Percentiles rank a stretch among this genome's conserved stretches.
These are phyloP conservation scores for Athalia circularis DNA, from an alignment of 2,888 invertebrate species.

Conservation along the genomic window DNA sequence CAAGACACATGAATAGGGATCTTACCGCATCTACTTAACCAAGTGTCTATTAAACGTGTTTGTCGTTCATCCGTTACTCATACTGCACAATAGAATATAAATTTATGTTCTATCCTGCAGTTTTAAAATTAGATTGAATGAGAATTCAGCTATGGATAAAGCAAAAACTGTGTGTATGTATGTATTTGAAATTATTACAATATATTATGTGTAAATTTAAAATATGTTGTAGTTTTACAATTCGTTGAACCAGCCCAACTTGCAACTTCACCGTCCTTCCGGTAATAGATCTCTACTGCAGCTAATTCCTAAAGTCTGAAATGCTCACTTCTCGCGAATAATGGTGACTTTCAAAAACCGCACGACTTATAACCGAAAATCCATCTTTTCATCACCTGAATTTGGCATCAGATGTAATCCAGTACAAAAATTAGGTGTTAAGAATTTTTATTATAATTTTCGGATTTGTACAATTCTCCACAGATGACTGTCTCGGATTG, in stretches of 20 bases:
- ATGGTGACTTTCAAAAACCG: too few species aligned
- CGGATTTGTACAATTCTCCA: slow-evolving; percentile 27
- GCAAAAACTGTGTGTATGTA: slow-evolving; percentile 27
- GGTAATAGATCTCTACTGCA: too few species aligned
- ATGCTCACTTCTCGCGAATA: too few species aligned
- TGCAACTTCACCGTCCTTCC: too few species aligned
- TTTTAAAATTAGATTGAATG: slow-evolving; percentile 18
- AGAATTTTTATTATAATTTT: slow-evolving; percentile 18
- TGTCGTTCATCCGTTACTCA: slow-evolving; percentile 30
- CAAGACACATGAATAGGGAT: slow-evolving; percentile 30
- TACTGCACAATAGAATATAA: slow-evolving; percentile 12
- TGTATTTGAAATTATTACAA: slow-evolving; percentile 37
- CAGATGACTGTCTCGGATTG: slow-evolving; percentile 5
- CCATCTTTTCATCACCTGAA: too few species aligned
- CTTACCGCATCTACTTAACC: slow-evolving; percentile 28
- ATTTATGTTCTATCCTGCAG: neutral
- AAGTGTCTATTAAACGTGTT: slow-evolving; percentile 42
- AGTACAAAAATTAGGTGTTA: neutral
- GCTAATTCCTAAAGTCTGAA: too few species aligned
- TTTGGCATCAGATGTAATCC: too few species aligned
- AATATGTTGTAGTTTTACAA: neutral
- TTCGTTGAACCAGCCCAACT: too few species aligned
- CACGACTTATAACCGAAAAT: too few species aligned
- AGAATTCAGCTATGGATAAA: slow-evolving; percentile 14
- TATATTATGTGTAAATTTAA: slow-evolving; percentile 41